Conservation (phyloP, 1,140 invertebrate species). For the Calosoma granatense region DNA sequence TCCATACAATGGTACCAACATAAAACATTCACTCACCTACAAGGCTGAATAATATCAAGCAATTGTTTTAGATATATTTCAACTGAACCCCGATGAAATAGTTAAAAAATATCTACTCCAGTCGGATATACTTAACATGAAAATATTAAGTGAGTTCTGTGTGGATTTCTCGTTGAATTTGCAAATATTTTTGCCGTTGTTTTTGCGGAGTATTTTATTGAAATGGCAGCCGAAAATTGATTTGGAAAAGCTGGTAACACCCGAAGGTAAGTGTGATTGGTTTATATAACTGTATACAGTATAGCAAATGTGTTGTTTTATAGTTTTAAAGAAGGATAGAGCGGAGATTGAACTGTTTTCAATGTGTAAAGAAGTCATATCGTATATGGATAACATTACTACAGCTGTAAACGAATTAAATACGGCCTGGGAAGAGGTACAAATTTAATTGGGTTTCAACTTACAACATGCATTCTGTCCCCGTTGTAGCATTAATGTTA, state of each 20-base stretch:
- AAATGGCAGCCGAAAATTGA: slow-evolving; percentile 26
- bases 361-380: slow-evolving; percentile 19
- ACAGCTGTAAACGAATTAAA: slow-evolving; percentile 12
- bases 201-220: slow-evolving; percentile 20
- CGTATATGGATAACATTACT: slow-evolving; percentile 16
- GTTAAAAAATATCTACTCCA: slow-evolving; percentile 21
- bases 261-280: slow-evolving; percentile 14
- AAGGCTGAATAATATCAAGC: not conserved
- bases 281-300: slow-evolving; percentile 6
- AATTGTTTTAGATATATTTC: slow-evolving; percentile 17
- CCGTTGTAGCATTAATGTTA: too few relatives aligned
- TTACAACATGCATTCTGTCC: too few relatives aligned
- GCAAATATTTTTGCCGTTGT: slow-evolving; percentile 19
- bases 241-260: slow-evolving; percentile 5
- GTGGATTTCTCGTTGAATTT: slow-evolving; percentile 23
- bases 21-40: too few relatives aligned
- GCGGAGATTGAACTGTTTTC: slow-evolving; percentile 15
- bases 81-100: slow-evolving; percentile 13
- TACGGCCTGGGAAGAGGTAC: slow-evolving; percentile 17
- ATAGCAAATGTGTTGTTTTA: not conserved
- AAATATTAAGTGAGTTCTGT: slow-evolving; percentile 21
- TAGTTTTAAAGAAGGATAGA: slow-evolving; percentile 13
- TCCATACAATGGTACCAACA: slow-evolving; percentile 16
- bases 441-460: slow-evolving; percentile 4
- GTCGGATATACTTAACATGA: slow-evolving; percentile 15